Percentiles rank a stretch among this genome's conserved stretches.
Conservation (phyloP, 2,113 vertebrate species). For the Coregonus clupeaformis region DNA sequence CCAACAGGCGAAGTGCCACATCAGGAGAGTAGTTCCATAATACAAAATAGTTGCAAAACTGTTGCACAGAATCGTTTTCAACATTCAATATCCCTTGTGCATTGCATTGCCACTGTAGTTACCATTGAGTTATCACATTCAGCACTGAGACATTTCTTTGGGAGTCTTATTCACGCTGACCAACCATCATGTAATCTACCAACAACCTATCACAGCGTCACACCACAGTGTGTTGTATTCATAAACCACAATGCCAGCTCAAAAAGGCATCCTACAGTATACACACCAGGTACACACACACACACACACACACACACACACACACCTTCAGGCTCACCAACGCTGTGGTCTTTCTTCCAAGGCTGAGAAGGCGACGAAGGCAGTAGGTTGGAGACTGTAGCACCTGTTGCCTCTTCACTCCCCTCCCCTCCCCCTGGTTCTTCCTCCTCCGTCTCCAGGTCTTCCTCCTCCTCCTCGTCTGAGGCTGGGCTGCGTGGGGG, state of each 20-base stretch:
- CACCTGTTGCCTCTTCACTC: constrained; percentile 29
- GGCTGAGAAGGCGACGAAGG: constrained; percentile 30
- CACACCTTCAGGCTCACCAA: constrained; percentile 54
- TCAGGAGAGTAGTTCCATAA: background rate
- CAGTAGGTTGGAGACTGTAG: constrained; percentile 20
- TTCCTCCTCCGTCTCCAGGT: constrained; percentile 54
- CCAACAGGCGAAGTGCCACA: background rate
- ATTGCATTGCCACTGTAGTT: too few species aligned
- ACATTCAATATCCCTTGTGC: too few species aligned
- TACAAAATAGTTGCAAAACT: too few species aligned
- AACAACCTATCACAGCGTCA: too few species aligned
- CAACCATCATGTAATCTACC: too few species aligned
- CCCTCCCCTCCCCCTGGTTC: constrained; percentile 49
- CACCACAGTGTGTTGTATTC: background rate
- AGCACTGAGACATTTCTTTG: too few species aligned
- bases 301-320: too few species aligned
- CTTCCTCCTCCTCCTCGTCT: constrained; percentile 37
- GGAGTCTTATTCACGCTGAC: too few species aligned
- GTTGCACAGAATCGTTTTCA: too few species aligned
- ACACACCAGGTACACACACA: background rate
- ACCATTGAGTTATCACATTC: too few species aligned
- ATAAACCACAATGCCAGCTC: background rate
- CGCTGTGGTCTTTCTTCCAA: constrained; percentile 44
- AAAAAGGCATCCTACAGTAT: background rate
- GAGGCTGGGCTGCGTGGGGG: constrained; percentile 54